Evolutionary conservation across 2,797 vertebrate genomes (phyloP).

Genomic region (Chlorospingus flavigularis): DNA sequence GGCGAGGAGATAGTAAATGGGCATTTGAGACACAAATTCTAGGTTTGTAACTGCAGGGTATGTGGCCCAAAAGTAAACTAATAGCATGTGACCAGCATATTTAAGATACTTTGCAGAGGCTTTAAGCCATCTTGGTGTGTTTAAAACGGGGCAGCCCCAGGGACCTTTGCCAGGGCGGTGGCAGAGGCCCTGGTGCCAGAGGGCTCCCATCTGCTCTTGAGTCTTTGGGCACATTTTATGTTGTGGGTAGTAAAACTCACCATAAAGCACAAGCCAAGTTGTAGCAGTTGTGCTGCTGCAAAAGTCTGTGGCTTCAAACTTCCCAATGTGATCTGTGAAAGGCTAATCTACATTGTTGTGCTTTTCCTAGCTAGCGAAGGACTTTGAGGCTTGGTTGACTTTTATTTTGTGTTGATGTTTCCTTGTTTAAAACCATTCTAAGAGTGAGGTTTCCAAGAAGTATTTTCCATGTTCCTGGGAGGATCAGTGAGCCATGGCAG

Average conservation of each 20-base stretch:
- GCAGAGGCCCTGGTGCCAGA: neutral
- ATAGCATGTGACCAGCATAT: neutral
- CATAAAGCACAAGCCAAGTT: neutral
- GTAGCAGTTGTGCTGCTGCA: neutral
- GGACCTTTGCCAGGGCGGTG: neutral
- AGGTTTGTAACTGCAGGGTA: neutral
- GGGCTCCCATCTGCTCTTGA: neutral
- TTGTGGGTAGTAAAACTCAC: neutral
- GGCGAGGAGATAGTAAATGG: neutral
- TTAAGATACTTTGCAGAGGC: neutral
- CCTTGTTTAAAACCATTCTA: neutral
- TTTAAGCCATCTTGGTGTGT: neutral
- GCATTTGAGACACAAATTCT: neutral
- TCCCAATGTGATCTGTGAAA: neutral
- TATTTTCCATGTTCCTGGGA: neutral
- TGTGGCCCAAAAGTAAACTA: neutral
- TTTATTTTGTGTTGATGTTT: neutral
- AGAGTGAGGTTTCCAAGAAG: neutral
- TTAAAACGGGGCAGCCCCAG: neutral
- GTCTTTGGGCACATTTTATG: neutral
- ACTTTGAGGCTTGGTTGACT: neutral
- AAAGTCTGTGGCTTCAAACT: neutral
- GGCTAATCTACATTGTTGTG: fast-evolving
- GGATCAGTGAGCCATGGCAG: neutral
- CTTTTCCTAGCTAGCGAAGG: neutral